Evolutionary conservation across 2,113 vertebrate species (phyloP).

Genomic region (Balaenoptera acutorostrata): DNA sequence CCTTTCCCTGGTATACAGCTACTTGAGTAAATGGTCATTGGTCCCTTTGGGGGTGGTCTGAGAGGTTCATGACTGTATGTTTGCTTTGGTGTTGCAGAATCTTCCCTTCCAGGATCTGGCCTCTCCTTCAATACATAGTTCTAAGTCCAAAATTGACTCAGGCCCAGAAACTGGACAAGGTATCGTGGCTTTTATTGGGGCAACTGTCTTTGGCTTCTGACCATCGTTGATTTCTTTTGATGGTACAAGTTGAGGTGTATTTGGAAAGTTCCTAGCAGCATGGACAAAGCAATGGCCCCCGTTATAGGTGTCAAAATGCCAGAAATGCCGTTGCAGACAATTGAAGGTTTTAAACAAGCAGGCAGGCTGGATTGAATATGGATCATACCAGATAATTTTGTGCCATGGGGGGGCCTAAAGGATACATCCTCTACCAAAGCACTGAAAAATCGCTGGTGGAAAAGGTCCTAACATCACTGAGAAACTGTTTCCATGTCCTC

Average conservation of each 20-base stretch:
- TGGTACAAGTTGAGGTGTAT: background rate
- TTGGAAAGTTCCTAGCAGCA: background rate
- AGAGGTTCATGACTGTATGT: background rate
- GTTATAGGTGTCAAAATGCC: background rate
- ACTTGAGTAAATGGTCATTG: background rate
- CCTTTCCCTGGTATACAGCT: background rate
- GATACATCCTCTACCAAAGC: background rate
- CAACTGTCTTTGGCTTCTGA: background rate
- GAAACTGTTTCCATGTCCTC: background rate
- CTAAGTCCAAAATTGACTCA: background rate
- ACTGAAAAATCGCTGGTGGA: background rate
- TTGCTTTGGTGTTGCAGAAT: background rate
- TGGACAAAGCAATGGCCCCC: background rate
- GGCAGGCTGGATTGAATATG: background rate
- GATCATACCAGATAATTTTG: background rate
- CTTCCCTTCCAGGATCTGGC: background rate
- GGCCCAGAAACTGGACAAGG: background rate
- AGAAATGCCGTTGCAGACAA: background rate
- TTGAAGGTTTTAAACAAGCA: background rate
- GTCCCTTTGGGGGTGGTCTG: background rate
- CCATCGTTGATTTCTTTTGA: background rate
- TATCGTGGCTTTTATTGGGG: background rate
- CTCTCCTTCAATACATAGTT: background rate
- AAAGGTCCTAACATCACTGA: background rate
- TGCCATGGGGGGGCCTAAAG: background rate